A percentile compares a stretch with the other conserved stretches of the same genome.
Conservation (phyloP, 1,140 invertebrate genomes). For the Thaumetopoea pityocampa region DNA sequence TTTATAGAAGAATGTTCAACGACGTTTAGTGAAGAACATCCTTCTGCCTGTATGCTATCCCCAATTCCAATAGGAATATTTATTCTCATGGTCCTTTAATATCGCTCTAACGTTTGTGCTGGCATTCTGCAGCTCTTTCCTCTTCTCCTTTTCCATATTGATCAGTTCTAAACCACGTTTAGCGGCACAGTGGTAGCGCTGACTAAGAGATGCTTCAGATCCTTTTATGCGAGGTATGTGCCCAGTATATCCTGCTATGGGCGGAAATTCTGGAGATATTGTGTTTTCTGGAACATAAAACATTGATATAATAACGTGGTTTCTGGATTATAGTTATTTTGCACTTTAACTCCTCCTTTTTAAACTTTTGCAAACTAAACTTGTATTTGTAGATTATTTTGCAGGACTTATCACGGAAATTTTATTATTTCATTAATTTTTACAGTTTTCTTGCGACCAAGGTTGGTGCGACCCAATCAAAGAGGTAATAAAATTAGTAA, state of each 20-base stretch:
- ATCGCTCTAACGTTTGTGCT: slow-evolving; percentile 56
- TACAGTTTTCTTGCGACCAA: no score
- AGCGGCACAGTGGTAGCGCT: slow-evolving; percentile 81
- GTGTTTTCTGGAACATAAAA: slow-evolving; percentile 75
- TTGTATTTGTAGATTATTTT: no score
- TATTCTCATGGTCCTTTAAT: slow-evolving; percentile 59
- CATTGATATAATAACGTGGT: background rate
- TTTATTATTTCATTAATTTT: no score
- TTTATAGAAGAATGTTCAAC: slow-evolving; percentile 61
- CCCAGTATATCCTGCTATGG: slow-evolving; percentile 84
- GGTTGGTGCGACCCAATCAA: no score
- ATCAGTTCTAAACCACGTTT: slow-evolving; percentile 79
- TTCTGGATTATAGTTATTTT: background rate
- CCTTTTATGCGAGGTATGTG: slow-evolving; percentile 82
- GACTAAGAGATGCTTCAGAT: slow-evolving; percentile 80
- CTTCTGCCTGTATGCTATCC: slow-evolving; percentile 76
- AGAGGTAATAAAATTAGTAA: no score
- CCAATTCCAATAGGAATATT: slow-evolving; percentile 71
- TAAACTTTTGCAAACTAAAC: no score
- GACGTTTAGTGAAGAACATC: slow-evolving; percentile 70
- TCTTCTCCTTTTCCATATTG: slow-evolving; percentile 75
- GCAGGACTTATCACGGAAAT: no score
- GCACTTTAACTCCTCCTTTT: background rate
- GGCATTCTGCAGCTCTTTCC: slow-evolving; percentile 59
- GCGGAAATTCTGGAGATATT: slow-evolving; percentile 82